Conservation (phyloP, 2,797 vertebrate species). For the Natrix natrix region DNA sequence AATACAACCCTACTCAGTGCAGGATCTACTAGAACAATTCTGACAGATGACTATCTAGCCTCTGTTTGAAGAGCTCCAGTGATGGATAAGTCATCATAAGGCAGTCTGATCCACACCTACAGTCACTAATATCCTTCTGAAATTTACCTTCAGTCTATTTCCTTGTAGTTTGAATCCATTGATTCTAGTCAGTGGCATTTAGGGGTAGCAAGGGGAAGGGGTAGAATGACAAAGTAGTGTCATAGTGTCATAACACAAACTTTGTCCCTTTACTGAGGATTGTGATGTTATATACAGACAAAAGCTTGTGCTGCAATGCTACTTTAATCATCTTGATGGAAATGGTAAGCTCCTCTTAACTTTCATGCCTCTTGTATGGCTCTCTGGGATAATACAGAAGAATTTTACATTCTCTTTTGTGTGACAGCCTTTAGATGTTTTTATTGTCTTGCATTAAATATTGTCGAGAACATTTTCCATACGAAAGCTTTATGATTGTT, state of each 20-base stretch:
- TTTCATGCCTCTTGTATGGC: neutral
- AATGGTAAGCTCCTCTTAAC: neutral
- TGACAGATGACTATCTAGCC: neutral
- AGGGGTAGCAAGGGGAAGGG: neutral
- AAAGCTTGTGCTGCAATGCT: neutral
- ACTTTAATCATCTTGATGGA: neutral
- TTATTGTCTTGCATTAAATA: slow-evolving; percentile 3
- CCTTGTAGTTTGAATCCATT: neutral
- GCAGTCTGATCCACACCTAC: neutral
- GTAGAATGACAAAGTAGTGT: neutral
- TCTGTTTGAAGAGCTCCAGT: neutral
- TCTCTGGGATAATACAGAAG: neutral
- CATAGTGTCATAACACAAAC: neutral
- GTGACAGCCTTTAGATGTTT: neutral
- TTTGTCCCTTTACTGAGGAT: neutral
- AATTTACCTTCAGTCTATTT: neutral
- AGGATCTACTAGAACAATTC: neutral
- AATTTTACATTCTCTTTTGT: neutral
- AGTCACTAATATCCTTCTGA: neutral
- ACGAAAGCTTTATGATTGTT: slow-evolving; percentile 4
- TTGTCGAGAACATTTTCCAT: neutral
- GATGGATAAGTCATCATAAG: neutral
- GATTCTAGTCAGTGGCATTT: neutral
- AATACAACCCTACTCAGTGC: neutral
- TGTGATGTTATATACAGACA: neutral